Percentiles rank a stretch among this genome's conserved stretches.
Evolutionary conservation across 2,797 vertebrate genomes (phyloP).

Genomic region (Lycodopsis pacificus): DNA sequence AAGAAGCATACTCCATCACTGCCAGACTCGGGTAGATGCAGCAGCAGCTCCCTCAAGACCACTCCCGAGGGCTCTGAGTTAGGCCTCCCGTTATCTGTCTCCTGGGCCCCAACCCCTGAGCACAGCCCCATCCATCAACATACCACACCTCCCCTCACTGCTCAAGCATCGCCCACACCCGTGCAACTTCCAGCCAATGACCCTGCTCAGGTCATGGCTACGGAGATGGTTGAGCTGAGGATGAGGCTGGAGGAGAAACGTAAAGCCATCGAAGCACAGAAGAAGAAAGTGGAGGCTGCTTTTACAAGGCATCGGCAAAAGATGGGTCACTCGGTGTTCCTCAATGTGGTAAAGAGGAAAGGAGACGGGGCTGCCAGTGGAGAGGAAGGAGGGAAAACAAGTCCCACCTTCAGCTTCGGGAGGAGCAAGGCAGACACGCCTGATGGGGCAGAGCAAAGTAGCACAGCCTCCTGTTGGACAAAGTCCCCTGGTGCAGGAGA

Average conservation of each 20-base stretch:
- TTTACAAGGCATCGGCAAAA: conserved; percentile 95
- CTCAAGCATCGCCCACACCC: conserved; percentile 47
- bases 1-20: conserved; percentile 90
- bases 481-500: conserved; percentile 85
- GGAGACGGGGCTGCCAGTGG: conserved; percentile 88
- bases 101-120: conserved; percentile 93
- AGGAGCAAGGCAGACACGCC: conserved; percentile 85
- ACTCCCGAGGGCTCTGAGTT: conserved; percentile 95
- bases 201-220: conserved; percentile 94
- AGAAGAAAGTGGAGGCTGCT: conserved; percentile 97
- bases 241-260: conserved; percentile 98
- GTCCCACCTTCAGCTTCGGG: conserved; percentile 79
- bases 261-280: conserved; percentile 97
- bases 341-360: conserved; percentile 95
- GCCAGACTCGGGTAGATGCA: conserved; percentile 80
- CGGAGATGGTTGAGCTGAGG: conserved; percentile 95
- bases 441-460: conserved; percentile 84
- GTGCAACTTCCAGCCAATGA: conserved; percentile 85
- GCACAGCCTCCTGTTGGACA: conserved; percentile 79
- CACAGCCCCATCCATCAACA: conserved; percentile 85
- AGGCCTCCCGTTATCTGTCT: conserved; percentile 90
- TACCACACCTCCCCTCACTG: conserved; percentile 29
- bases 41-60: conserved; percentile 93
- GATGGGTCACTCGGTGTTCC: conserved; percentile 96
- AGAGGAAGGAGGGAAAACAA: conserved; percentile 83